Evolutionary conservation across 1,140 invertebrate genomes (phyloP).

Genomic region (Pemphigus obesinymphae): DNA sequence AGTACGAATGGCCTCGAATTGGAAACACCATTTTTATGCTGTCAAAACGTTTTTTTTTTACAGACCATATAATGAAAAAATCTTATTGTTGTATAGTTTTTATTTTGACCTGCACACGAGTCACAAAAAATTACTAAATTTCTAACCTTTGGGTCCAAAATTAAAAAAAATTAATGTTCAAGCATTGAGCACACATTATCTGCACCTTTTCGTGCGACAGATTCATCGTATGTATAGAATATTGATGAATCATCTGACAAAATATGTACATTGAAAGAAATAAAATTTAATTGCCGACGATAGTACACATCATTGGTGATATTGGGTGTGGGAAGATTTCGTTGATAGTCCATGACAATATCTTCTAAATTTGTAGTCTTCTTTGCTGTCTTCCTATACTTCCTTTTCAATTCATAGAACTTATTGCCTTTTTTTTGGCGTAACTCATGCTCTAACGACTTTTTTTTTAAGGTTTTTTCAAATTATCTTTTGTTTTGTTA

Average conservation of each 20-base stretch:
- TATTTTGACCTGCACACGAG: slow-evolving; percentile 44
- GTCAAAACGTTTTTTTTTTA: slow-evolving; percentile 10
- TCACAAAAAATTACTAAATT: slow-evolving; percentile 45
- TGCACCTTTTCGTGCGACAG: slow-evolving; percentile 41
- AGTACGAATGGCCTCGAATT: slow-evolving; percentile 37
- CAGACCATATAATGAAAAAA: slow-evolving; percentile 32
- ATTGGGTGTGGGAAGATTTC: too few relatives aligned
- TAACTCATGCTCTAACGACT: slow-evolving; percentile 44
- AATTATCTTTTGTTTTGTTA: slow-evolving; percentile 35
- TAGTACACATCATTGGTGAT: too few relatives aligned
- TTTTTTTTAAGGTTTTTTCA: slow-evolving; percentile 16
- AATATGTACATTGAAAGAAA: too few relatives aligned
- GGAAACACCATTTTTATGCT: slow-evolving; percentile 8
- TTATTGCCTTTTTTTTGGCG: not conserved
- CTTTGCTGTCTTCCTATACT: not conserved
- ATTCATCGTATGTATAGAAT: too few relatives aligned
- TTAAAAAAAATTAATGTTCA: slow-evolving; percentile 40
- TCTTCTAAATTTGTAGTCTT: not conserved
- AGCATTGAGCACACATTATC: slow-evolving; percentile 44
- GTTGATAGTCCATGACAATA: too few relatives aligned
- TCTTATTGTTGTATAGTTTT: slow-evolving; percentile 42
- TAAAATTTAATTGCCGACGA: too few relatives aligned
- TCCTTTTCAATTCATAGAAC: not conserved
- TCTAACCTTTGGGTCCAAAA: slow-evolving; percentile 32
- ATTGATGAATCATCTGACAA: too few relatives aligned